Evolutionary conservation across 1,140 invertebrate genomes (phyloP).

Genomic region (Gonatopus flavifemur): DNA sequence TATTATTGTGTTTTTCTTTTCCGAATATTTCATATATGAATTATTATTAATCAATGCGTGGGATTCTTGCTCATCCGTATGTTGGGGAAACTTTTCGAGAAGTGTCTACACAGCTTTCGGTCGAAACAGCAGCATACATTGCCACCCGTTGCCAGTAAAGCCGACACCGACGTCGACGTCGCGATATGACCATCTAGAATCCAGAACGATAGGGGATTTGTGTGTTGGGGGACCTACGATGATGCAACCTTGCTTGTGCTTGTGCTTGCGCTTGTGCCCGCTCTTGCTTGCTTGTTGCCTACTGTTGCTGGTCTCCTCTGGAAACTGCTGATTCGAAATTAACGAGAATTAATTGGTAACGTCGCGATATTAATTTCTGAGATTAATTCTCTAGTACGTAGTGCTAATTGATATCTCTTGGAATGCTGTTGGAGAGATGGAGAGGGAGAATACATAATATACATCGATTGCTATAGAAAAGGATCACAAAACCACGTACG

Average conservation of each 20-base stretch:
- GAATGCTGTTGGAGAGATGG: constrained; percentile 23
- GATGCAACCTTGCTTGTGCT: constrained; percentile 17
- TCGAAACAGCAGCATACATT: no score
- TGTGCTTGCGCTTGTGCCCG: not conserved
- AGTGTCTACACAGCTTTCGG: constrained; percentile 38
- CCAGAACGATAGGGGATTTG: constrained; percentile 32
- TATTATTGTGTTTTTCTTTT: no score
- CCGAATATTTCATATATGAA: no score
- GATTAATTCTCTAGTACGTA: constrained; percentile 47
- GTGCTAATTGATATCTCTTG: constrained; percentile 48
- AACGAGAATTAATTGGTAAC: constrained; percentile 56
- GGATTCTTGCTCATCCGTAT: constrained; percentile 8
- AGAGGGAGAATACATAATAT: not conserved
- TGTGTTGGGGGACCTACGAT: constrained; percentile 32
- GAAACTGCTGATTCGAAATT: constrained; percentile 55
- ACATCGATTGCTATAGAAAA: not conserved
- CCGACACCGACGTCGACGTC: not conserved
- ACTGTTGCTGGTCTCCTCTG: constrained; percentile 29
- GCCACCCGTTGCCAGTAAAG: not conserved
- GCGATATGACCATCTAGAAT: constrained; percentile 5
- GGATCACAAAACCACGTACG: no score
- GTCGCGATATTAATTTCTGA: constrained; percentile 51
- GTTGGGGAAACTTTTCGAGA: constrained; percentile 36
- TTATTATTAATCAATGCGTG: no score
- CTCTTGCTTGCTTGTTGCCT: not conserved